These are phyloP conservation scores for Aldabrachelys gigantea DNA, from an alignment of 2,113 vertebrate species.

Conservation along the genomic window DNA sequence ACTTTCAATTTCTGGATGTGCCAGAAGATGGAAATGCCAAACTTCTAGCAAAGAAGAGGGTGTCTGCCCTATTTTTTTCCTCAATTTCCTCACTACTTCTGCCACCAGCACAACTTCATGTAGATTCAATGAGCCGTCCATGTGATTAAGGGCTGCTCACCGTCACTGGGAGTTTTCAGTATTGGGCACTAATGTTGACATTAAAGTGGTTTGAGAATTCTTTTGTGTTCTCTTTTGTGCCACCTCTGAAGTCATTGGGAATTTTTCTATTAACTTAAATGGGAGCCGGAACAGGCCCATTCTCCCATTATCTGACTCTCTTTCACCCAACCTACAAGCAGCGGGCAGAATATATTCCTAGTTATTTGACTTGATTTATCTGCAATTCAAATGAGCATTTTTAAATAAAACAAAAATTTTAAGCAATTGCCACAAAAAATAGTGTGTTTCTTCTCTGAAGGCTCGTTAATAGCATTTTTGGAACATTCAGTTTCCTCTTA, in stretches of 20 bases:
- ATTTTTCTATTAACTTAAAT: conserved; percentile 15
- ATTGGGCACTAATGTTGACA: neutral
- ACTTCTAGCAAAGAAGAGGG: fast-evolving
- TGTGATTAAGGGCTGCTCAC: neutral
- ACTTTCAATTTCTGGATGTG: neutral
- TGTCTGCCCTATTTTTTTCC: fast-evolving
- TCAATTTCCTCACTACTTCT: neutral
- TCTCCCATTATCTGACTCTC: neutral
- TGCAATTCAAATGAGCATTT: conserved; percentile 30
- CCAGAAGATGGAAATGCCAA: neutral
- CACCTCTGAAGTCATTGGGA: neutral
- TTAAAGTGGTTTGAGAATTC: neutral
- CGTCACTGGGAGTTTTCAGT: neutral
- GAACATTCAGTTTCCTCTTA: conserved; percentile 30
- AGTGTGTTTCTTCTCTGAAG: conserved; percentile 15
- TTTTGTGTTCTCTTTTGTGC: neutral
- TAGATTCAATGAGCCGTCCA: neutral
- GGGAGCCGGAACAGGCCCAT: neutral
- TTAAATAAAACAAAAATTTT: neutral
- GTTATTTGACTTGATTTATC: conserved; percentile 30
- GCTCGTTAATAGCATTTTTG: conserved; percentile 22
- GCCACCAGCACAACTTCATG: neutral
- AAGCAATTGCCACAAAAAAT: conserved; percentile 10
- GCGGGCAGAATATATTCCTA: neutral
- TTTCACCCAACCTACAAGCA: neutral